A percentile compares a stretch with the other conserved stretches of the same genome.
phyloP scores from a whole-genome alignment of 2,797 vertebrate species.

The Chrysolophus pictus region DNA sequence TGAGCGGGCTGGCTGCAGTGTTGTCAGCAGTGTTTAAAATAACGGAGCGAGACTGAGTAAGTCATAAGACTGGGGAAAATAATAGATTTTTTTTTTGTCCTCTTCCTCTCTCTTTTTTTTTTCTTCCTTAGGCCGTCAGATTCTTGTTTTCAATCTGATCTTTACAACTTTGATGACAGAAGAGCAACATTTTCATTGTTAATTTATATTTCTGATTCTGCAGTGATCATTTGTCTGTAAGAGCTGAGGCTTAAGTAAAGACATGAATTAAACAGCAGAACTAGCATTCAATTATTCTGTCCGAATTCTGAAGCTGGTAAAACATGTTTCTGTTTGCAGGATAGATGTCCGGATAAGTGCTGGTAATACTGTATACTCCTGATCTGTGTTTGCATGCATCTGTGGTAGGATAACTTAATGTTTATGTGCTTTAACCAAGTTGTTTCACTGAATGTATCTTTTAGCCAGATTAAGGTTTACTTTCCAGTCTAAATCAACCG shows the following conservation, averaged over 20 bases:
- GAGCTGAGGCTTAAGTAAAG: background rate
- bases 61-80: background rate
- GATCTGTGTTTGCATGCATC: background rate
- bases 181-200: background rate
- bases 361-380: background rate
- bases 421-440: background rate
- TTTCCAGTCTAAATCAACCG: background rate
- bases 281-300: background rate
- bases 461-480: background rate
- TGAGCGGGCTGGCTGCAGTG: background rate
- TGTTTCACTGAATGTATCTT: background rate
- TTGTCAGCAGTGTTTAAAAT: constrained; percentile 52
- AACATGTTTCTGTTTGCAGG: background rate
- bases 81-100: constrained; percentile 17
- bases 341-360: background rate
- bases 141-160: constrained; percentile 19
- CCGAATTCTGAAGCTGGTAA: background rate
- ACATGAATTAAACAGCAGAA: background rate
- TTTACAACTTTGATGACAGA: constrained; percentile 33
- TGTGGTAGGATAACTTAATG: background rate
- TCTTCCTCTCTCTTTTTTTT: background rate
- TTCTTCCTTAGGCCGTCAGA: background rate
- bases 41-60: background rate
- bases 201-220: constrained; percentile 14
- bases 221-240: background rate